Conservation (phyloP, 1,140 invertebrate genomes). For the Drepana arcuata region DNA sequence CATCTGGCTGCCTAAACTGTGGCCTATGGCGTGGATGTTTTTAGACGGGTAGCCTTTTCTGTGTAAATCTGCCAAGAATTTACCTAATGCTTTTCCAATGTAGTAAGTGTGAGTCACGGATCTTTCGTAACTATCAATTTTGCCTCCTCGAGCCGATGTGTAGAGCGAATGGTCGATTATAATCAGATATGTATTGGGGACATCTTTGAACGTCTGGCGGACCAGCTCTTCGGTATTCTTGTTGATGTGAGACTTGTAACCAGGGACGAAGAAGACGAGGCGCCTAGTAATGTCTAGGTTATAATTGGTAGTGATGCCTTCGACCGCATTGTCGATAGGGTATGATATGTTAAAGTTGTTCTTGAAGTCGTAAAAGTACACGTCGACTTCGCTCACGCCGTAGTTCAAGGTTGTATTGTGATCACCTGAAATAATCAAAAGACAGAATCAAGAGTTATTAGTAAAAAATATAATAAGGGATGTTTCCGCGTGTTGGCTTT, state of each 20-base stretch:
- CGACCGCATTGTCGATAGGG: conserved; percentile 32
- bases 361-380: conserved; percentile 56
- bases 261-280: conserved; percentile 51
- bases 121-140: conserved; percentile 43
- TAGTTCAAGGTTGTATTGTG: conserved; percentile 35
- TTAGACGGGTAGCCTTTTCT: conserved; percentile 34
- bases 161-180: conserved; percentile 56
- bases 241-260: conserved; percentile 49
- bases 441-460: neutral
- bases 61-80: conserved; percentile 31
- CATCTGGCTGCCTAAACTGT: conserved; percentile 69
- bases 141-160: conserved; percentile 35
- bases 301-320: conserved; percentile 28
- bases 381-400: conserved; percentile 35
- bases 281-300: conserved; percentile 40
- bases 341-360: conserved; percentile 50
- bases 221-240: conserved; percentile 43
- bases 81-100: conserved; percentile 37
- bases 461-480: neutral
- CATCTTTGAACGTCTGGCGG: conserved; percentile 39
- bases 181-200: conserved; percentile 47
- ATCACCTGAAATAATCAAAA: conserved; percentile 41
- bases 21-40: conserved; percentile 66
- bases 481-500: too few species aligned
- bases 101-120: conserved; percentile 40